Base-by-base conservation (phyloP, 2,113 vertebrate genomes). In the Brachypodius melanocephalos region DNA sequence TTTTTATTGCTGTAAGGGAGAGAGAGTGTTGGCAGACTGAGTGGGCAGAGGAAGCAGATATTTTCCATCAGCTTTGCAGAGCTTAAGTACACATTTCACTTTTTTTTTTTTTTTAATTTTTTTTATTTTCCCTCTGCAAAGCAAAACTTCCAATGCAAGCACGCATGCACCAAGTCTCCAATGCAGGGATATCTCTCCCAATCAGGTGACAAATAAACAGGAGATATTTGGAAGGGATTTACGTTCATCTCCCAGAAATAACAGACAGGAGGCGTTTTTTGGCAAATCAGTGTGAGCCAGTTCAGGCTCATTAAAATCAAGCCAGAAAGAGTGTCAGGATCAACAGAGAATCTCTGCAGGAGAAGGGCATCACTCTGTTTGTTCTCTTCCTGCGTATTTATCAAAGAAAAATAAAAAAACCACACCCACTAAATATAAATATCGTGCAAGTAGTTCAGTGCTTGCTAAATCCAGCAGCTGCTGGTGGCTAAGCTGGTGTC, bases 21-120 rank as follows among this genome's bases (percentile, higher is more conserved):
- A 46, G 57, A 82, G 68, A 78, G 78, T 79, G 63, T 89, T 97
- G 95, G 91, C 93, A 96, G 87, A 96, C 85, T 80, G 95, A 91
- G 93, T 93, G 91, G 95, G 95, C 95, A 96, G 85, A 80, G 79
- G 82, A 88, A 95, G 79, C 75, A 93, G 87, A 90, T 87, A 93
- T 88, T 95, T 96, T 80, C 91, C 82, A 94, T 85, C 68, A 36
- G n/a, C 31, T 95, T 32, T 83, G 36, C 63, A 95, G 68, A 91
- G 54, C 42, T 59, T 26, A 57, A 85, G 59, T 31, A 79, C 52
- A 84, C 72, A 63, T 55, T 77, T 76, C 43, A n/a, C 71, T 38
- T 38, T 38, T 38, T 26, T 49, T 49, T 52, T 72, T 28, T 85
- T 26, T 15, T 48, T 38, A n/a, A n/a, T n/a, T n/a, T n/a, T n/a